Evolutionary conservation across 2,797 vertebrate species (phyloP).

Genomic region (Pipistrellus nathusii): DNA sequence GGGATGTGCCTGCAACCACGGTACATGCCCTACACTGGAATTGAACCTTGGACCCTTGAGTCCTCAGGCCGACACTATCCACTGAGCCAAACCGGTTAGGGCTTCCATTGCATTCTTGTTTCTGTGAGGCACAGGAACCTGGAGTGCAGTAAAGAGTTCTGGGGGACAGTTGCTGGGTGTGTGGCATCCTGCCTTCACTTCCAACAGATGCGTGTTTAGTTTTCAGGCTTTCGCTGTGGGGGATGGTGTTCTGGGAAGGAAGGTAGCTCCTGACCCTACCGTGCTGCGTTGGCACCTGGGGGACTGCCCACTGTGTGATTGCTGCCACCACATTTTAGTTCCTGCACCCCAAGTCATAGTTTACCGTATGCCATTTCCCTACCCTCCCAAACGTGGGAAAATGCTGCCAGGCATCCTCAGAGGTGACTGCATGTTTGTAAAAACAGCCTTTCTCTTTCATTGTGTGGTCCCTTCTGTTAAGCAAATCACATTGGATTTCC

Average conservation of each 20-base stretch:
- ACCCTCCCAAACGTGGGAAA: not conserved
- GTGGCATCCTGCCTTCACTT: not conserved
- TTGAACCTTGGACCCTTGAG: too few relatives aligned
- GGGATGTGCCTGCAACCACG: too few relatives aligned
- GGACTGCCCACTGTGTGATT: not conserved
- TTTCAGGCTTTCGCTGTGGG: not conserved
- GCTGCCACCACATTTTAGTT: not conserved
- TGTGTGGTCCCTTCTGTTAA: not conserved
- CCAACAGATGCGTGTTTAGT: not conserved
- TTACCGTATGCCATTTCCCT: not conserved
- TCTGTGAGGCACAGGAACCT: not conserved
- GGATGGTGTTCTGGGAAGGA: not conserved
- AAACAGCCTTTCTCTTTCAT: slow-evolving; percentile 1
- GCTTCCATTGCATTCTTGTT: not conserved
- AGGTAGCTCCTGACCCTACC: not conserved
- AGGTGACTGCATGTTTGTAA: not conserved
- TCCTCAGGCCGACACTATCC: too few relatives aligned
- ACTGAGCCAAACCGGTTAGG: too few relatives aligned
- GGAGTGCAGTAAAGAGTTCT: not conserved
- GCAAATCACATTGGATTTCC: not conserved
- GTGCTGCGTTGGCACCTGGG: not conserved
- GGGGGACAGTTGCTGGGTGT: not conserved
- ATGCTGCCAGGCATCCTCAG: not conserved
- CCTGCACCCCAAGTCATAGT: not conserved
- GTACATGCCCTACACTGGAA: too few relatives aligned